Base-by-base conservation (phyloP, 2,888 invertebrate species). In the Conops quadrifasciatus region DNA sequence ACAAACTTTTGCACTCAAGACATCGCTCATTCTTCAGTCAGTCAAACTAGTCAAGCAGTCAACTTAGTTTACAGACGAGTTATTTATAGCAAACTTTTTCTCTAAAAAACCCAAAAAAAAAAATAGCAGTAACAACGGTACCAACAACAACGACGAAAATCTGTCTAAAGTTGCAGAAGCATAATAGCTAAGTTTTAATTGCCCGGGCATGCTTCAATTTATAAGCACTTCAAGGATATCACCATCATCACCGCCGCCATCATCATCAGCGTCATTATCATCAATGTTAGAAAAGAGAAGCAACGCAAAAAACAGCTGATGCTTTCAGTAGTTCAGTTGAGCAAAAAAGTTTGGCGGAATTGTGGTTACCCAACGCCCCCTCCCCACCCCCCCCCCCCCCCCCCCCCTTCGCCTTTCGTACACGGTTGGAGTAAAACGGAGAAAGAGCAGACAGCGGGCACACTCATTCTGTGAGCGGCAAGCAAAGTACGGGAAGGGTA, bases 201-300 rank as follows among this genome's bases (percentile, higher is more conserved):
- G 62, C 45, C 45, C 43, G 43, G 45, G 45, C 62, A 62, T 62
- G 62, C 62, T 62, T 62, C 36, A 62, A 45, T 62, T 62, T 45
- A 62, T 62, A 62, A 62, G 21, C 43, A 62, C 43, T 45, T 62
- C 62, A 45, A 62, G 62, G 62, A 30, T 16, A 60, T 13, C 49
- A 49, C n/a, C 2, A 49, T 49, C 49, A 49, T 49, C 49, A 49
- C 1, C 49, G 13, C 5, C 19, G 13, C 1, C 13, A 49, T 3
- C 49, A 2, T 49, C 49, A 49, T 13, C 49, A n/a, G 16, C 13
- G 13, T 3, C 19, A 49, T 49, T 19, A 16, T n/a, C 4, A 49
- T 2, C 2, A 49, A 7, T 49, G 5, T 49, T n/a, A n/a, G n/a
- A n/a, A n/a, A n/a, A n/a, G n/a, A n/a, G n/a, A 1, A 49, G 1